A percentile compares a stretch with the other conserved stretches of the same genome.
Conservation (phyloP, 2,797 vertebrate genomes). For the Enteromius viviparus region DNA sequence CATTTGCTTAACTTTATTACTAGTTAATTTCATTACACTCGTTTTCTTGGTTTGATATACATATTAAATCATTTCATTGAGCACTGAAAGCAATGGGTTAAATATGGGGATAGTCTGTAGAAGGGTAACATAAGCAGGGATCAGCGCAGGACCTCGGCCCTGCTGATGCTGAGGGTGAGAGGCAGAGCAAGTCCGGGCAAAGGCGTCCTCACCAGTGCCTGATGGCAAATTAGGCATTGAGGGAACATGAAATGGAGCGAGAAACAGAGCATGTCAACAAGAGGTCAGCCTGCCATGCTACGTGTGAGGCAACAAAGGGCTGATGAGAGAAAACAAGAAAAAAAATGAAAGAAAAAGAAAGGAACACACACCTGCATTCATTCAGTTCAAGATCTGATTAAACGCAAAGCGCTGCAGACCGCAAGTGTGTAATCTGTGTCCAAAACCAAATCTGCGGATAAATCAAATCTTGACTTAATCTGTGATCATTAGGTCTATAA, state of each 20-base stretch:
- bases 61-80: neutral
- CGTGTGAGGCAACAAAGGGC: conserved; percentile 52
- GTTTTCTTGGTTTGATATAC: neutral
- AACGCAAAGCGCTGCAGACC: conserved; percentile 6
- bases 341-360: conserved; percentile 23
- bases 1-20: neutral
- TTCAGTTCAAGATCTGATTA: conserved; percentile 57
- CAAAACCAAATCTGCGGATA: conserved; percentile 32
- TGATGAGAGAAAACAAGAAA: conserved; percentile 47
- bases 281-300: conserved; percentile 53
- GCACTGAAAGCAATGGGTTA: neutral
- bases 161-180: conserved; percentile 1
- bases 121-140: neutral
- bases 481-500: conserved; percentile 19
- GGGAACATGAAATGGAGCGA: conserved; percentile 63
- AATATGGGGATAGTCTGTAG: neutral
- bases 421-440: conserved; percentile 28
- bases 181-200: conserved; percentile 51
- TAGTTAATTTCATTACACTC: neutral
- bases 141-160: neutral
- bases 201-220: conserved; percentile 51
- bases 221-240: conserved; percentile 62
- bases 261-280: conserved; percentile 48
- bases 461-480: conserved; percentile 17
- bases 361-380: conserved; percentile 58